Conservation (phyloP, 2,113 vertebrate genomes). For the Daphoenositta chrysoptera region DNA sequence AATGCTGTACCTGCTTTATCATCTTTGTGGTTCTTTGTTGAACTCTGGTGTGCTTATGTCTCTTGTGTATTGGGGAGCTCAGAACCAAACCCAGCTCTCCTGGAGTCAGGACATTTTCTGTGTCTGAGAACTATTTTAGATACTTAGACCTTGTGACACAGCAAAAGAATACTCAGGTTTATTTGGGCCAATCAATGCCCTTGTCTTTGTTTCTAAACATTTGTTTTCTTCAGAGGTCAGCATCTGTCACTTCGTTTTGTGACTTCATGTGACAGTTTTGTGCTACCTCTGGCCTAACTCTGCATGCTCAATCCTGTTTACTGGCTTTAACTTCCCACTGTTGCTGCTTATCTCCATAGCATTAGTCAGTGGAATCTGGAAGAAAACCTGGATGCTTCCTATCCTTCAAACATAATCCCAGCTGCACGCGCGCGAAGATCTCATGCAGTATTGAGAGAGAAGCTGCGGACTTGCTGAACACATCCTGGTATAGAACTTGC, state of each 20-base stretch:
- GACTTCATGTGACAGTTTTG: neutral
- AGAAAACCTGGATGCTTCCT: rapidly evolving
- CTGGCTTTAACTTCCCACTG: neutral
- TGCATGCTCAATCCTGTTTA: neutral
- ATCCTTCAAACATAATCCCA: neutral
- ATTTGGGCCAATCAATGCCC: neutral
- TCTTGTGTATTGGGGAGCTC: neutral
- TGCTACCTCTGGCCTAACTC: neutral
- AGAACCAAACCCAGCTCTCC: neutral
- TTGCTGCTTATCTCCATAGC: neutral
- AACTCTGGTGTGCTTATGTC: neutral
- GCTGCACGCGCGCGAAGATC: rapidly evolving
- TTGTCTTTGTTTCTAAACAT: neutral
- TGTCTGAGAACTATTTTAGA: neutral
- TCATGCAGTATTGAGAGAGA: neutral
- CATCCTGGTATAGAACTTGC: neutral
- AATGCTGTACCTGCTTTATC: neutral
- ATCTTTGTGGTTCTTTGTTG: neutral
- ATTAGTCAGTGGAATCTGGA: neutral
- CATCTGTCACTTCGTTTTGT: neutral
- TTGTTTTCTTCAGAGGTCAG: neutral
- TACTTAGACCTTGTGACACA: neutral
- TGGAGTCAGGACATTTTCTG: neutral
- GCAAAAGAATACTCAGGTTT: neutral
- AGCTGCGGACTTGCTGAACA: neutral